Conservation (phyloP, 1,140 invertebrate genomes). For the Tetramorium parvispinum region DNA sequence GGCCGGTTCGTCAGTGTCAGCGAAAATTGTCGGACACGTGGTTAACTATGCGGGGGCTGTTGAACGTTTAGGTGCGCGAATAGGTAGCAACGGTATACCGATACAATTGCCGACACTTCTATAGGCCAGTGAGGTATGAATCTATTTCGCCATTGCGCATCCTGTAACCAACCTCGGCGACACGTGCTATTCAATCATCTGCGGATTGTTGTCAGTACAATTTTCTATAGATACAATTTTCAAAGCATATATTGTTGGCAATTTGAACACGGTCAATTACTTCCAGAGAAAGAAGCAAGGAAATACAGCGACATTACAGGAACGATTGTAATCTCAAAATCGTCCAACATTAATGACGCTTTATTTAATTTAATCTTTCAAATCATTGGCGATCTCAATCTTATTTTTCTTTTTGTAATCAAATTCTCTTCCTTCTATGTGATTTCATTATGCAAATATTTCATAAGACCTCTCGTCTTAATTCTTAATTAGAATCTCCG, state of each 20-base stretch:
- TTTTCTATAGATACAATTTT: not conserved
- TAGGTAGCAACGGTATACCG: constrained; percentile 24
- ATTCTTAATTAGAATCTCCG: not conserved
- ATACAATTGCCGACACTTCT: constrained; percentile 39
- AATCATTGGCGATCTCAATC: not conserved
- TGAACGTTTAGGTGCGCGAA: constrained; percentile 49
- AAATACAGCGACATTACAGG: not conserved
- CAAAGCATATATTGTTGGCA: not conserved
- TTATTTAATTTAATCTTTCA: not conserved
- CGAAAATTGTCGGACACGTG: constrained; percentile 77
- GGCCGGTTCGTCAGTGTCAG: constrained; percentile 80
- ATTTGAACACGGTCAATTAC: not conserved
- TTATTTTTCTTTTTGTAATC: too few relatives aligned
- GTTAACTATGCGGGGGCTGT: constrained; percentile 49
- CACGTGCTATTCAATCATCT: constrained; percentile 38
- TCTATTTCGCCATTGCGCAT: constrained; percentile 40
- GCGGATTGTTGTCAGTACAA: constrained; percentile 19
- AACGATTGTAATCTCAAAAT: not conserved
- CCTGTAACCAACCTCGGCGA: not conserved
- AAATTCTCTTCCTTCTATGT: not conserved
- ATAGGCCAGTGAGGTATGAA: constrained; percentile 39
- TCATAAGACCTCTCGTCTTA: not conserved
- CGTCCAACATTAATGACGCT: not conserved
- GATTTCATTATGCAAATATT: not conserved
- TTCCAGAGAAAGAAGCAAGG: not conserved